Base-by-base conservation (phyloP, 1,140 invertebrate genomes). In the Diprion similis region DNA sequence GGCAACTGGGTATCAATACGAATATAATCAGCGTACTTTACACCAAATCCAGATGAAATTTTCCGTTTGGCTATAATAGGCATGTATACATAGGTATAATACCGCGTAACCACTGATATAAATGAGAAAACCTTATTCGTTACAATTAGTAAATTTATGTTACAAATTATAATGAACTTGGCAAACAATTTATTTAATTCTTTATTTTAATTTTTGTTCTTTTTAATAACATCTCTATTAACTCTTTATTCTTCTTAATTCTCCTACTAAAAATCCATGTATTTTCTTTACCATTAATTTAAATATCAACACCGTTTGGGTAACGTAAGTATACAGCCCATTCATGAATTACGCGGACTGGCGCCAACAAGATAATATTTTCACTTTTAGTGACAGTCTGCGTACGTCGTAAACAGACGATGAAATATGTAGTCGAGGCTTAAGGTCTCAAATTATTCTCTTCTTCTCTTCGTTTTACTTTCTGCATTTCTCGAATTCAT, bases 81-180 rank as follows among this genome's bases (percentile, higher is more conserved):
- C 24, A 37, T 37, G 24, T 37, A 37, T 37, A 37, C 24, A 13
- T 59, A 17, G n/a, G 11, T 17, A 59, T 9, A 37, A 37, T 59
- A 59, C 51, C 51, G 51, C 51, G 73, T 59, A 68, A 77, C 66
- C 67, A 73, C 79, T 78, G 78, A 76, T 77, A 80, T 68, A 79
- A 78, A 81, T 77, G 73, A 78, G 73, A 78, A 81, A 80, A 78
- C 71, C 70, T 71, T 78, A 74, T 72, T 37, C 75, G 73, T 80
- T 76, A 78, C 75, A 72, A 78, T 71, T 72, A 73, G 1, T 59
- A 72, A 70, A 72, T 73, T 69, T 83, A 82, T 82, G 79, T 83
- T 83, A 83, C 81, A 84, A 82, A 79, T 83, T 83, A 83, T 80
- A 84, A 76, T 82, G 80, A 83, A 81, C 77, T 81, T 76, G 78